A percentile compares a stretch with the other conserved stretches of the same genome.
Evolutionary conservation across 2,113 vertebrate genomes (phyloP).

Genomic region (Poeciliopsis prolifica): DNA sequence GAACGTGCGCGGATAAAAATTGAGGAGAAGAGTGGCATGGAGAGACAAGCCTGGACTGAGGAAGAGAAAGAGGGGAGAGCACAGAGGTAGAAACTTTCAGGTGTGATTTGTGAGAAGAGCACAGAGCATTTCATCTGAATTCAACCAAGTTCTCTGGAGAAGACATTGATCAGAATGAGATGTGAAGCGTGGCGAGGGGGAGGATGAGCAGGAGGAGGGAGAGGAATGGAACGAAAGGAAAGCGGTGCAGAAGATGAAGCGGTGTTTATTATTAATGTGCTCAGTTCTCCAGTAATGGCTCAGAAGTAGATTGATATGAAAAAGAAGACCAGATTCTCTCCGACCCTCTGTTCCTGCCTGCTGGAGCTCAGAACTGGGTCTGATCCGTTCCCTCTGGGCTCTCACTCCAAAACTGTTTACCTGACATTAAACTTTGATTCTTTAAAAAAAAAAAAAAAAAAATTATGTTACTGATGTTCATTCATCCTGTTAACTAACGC

Average conservation of each 20-base stretch:
- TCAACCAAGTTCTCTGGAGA: constrained; percentile 46
- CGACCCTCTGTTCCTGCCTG: constrained; percentile 16
- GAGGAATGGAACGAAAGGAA: not conserved
- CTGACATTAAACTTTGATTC: constrained; percentile 43
- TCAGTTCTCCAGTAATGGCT: constrained; percentile 58
- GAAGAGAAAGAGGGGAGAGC: constrained; percentile 21
- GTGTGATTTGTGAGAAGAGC: constrained; percentile 65
- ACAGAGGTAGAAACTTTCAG: constrained; percentile 43
- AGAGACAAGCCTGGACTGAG: not conserved
- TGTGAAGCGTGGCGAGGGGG: constrained; percentile 57
- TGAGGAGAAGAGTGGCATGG: not conserved
- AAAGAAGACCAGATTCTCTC: constrained; percentile 10
- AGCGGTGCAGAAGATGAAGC: constrained; percentile 30
- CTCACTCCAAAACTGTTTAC: constrained; percentile 34
- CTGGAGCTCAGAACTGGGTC: constrained; percentile 41
- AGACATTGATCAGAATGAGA: constrained; percentile 73
- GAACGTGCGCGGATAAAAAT: not conserved
- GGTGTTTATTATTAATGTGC: constrained; percentile 58
- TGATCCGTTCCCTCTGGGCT: constrained; percentile 36
- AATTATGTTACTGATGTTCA: constrained; percentile 28
- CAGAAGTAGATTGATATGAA: constrained; percentile 26
- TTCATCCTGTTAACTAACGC: constrained; percentile 52
- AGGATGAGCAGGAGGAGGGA: constrained; percentile 20
- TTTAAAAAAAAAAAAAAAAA: constrained; percentile 6
- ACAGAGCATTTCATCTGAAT: constrained; percentile 67